Base-by-base conservation (phyloP, 1,140 invertebrate genomes). In the Drosophila ambigua region DNA sequence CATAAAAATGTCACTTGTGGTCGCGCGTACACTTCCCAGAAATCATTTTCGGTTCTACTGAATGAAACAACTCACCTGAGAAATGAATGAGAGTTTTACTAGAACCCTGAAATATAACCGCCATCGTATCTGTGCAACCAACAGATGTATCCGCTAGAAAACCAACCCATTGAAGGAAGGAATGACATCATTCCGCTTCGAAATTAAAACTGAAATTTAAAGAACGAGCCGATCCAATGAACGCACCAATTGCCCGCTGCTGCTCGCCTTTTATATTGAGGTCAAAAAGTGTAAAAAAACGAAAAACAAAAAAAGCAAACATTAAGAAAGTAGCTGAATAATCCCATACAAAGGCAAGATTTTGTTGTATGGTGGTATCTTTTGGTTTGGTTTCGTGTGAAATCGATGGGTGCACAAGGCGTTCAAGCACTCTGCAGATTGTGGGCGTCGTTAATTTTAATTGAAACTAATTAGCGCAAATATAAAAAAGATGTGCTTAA, bases 381-480 rank as follows among this genome's bases (percentile, higher is more conserved):
- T 60, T 74, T 45, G 46, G 20, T 48, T 61, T 68, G 31, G 54
- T 68, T 65, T 79, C 77, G 83, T 87, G 82, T 87, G 82, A 87
- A 88, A 88, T 87, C 75, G 67, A 85, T 84, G 72, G 72, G 50
- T 46, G 54, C 41, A 68, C 51, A 35, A 31, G 24, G 54, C 75
- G 35, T 39, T 39, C 35, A 39, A 39, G 35, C 35, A 39, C 35
- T 39, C 11, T 39, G 35, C 35, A 39, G 35, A 43, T 16, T 43
- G 71, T 48, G 59, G 74, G 71, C 83, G 71, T 85, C 83, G 71
- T 87, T 88, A 87, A 82, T 88, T 88, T 88, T 87, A 87, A 88
- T 88, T 87, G 84, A 87, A 87, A 79, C 79, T 87, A 88, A 87
- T 87, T 87, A 88, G 76, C 83, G 64, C 78, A 88, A 57, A 69